A percentile compares a stretch with the other conserved stretches of the same genome.
These are phyloP conservation scores for Eulemur macaco DNA, from an alignment of 2,113 vertebrate species.

Conservation along the genomic window DNA sequence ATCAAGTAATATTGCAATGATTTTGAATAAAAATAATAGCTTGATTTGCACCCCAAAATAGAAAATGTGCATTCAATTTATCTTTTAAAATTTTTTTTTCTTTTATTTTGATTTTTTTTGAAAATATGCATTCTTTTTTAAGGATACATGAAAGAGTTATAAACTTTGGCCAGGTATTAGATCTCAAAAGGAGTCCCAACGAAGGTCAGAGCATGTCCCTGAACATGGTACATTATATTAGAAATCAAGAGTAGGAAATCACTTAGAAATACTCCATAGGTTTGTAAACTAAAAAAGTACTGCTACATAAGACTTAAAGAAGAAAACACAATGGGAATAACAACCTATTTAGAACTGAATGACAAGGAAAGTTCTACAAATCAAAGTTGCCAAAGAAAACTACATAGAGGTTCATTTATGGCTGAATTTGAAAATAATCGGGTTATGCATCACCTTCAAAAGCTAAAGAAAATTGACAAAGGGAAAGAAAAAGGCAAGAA, in stretches of 20 bases:
- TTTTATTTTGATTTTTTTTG: no score
- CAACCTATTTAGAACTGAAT: neutral
- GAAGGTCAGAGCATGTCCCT: neutral
- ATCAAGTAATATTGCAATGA: neutral
- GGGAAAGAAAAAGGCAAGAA: neutral
- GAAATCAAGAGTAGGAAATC: neutral
- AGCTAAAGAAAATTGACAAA: neutral
- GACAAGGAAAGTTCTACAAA: neutral
- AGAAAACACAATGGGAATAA: neutral
- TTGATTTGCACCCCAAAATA: neutral
- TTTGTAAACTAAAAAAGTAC: neutral
- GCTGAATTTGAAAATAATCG: neutral
- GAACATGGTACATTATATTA: neutral
- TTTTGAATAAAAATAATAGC: neutral
- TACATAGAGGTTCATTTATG: neutral
- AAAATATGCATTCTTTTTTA: neutral
- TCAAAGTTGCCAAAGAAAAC: neutral
- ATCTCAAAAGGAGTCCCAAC: neutral
- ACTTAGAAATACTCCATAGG: neutral
- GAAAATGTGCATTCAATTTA: neutral
- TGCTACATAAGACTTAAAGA: neutral
- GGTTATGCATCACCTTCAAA: neutral
- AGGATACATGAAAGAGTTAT: neutral
- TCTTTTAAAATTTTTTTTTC: no score
- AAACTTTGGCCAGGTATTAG: neutral